These are phyloP conservation scores for Drosophila carrolli DNA, from an alignment of 1,140 invertebrate genomes.

Conservation along the genomic window DNA sequence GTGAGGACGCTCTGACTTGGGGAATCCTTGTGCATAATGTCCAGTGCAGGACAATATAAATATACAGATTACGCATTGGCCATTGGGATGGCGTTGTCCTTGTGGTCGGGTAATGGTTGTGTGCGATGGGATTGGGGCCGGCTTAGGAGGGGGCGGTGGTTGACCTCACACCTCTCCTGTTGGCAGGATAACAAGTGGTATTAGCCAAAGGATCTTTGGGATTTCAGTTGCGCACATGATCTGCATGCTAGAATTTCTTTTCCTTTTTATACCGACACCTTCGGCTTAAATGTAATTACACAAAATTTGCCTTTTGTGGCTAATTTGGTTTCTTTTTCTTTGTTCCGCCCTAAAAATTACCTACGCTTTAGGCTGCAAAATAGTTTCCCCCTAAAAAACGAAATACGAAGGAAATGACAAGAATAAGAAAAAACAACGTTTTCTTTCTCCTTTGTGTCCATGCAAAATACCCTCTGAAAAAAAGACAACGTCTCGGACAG, in stretches of 20 bases:
- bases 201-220: constrained; percentile 43
- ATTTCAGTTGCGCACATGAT: constrained; percentile 42
- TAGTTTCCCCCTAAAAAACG: constrained; percentile 41
- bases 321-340: constrained; percentile 43
- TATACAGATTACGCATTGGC: constrained; percentile 73
- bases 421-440: constrained; percentile 24
- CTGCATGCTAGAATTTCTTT: constrained; percentile 48
- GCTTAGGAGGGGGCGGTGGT: constrained; percentile 16
- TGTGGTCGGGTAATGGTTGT: constrained; percentile 57
- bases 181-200: constrained; percentile 55
- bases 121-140: constrained; percentile 33
- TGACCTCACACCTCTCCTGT: constrained; percentile 28
- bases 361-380: constrained; percentile 18
- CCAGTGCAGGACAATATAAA: constrained; percentile 73
- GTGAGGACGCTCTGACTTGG: constrained; percentile 48
- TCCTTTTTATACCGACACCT: constrained; percentile 35
- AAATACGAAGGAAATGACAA: constrained; percentile 17
- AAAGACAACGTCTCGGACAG: constrained; percentile 42
- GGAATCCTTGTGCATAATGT: constrained; percentile 79
- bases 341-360: constrained; percentile 39
- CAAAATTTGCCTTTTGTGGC: constrained; percentile 76
- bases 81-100: constrained; percentile 44
- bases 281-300: constrained; percentile 73
- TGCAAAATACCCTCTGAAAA: constrained; percentile 57
- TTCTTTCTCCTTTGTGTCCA: constrained; percentile 37